Evolutionary conservation across 2,113 vertebrate species (phyloP), one percentile per base, ranked within the genome.

Genomic region (Eptesicus fuscus): DNA sequence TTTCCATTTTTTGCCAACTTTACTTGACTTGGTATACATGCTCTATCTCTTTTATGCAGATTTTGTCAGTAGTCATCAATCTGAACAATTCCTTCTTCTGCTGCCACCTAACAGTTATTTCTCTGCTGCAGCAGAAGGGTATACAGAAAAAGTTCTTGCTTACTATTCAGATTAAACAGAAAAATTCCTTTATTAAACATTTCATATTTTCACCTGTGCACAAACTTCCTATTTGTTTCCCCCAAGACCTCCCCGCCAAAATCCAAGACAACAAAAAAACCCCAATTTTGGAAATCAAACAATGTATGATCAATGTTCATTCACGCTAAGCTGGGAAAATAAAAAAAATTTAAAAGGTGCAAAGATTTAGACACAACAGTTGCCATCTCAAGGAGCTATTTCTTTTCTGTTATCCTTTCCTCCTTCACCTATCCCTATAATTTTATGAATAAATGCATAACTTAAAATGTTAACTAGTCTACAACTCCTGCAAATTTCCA

Each of bases 41-140:
- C 93, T 97, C 95, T 97, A 67, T 97, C 95, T 97, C 96, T 97
- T 95, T 87, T 95, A 88, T 83, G 95, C 51, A 97, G 94, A 94
- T 94, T 97, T 96, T 96, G 95, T 98, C 97, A 91, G 87, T 73
- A 98, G 98, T n/a, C 96, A 87, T 96, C 94, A 85, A 53, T 83
- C 96, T 95, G 95, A 96, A 95, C 96, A 98, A 97, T 89, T 96
- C 95, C 96, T 98, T 98, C 98, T 98, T 97, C 95, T 98, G 90
- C 92, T 96, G 98, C 97, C 98, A 98, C 98, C 98, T 98, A 98
- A 96, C 98, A 98, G 96, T 98, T 98, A 98, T 97, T 97, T 98
- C 88, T 98, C 98, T 98, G 98, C 98, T 98, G 98, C 98, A 98
- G 98, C 98, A 98, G 97, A 98, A 98, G 97, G 97, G 98, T 96